phyloP scores from a whole-genome alignment of 2,113 vertebrate species.

The Crypturellus undulatus region DNA sequence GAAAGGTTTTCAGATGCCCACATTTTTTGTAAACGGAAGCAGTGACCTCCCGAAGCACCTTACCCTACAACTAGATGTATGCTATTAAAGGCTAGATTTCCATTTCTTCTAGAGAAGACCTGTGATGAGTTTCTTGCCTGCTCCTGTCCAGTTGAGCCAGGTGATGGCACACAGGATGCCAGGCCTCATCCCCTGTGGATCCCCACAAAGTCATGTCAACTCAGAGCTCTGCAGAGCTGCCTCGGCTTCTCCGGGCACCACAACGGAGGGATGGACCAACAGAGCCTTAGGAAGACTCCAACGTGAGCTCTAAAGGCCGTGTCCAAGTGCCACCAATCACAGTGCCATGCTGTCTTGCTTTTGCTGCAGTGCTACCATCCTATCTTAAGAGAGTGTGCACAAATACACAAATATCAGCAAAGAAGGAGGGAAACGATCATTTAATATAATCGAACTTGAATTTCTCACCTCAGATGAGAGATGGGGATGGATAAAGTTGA shows the following conservation, averaged over 20 bases:
- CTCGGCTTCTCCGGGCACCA: background rate
- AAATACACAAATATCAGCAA: background rate
- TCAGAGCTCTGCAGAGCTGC: background rate
- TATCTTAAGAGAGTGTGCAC: background rate
- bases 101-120: background rate
- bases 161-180: fast-evolving
- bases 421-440: background rate
- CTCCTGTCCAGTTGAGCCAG: background rate
- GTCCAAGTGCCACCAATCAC: background rate
- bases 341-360: fast-evolving
- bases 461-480: background rate
- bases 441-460: background rate
- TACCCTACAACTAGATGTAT: too few species aligned
- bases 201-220: fast-evolving
- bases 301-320: background rate
- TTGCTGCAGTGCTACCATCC: background rate
- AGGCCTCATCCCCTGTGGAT: fast-evolving
- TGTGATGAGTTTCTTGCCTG: fast-evolving
- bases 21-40: too few species aligned
- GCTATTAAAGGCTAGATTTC: background rate
- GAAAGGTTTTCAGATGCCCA: fast-evolving
- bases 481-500: conserved; percentile 13
- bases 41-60: too few species aligned
- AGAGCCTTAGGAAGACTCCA: background rate
- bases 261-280: background rate